Base-by-base conservation (phyloP, 2,113 vertebrate genomes). In the Tichodroma muraria region DNA sequence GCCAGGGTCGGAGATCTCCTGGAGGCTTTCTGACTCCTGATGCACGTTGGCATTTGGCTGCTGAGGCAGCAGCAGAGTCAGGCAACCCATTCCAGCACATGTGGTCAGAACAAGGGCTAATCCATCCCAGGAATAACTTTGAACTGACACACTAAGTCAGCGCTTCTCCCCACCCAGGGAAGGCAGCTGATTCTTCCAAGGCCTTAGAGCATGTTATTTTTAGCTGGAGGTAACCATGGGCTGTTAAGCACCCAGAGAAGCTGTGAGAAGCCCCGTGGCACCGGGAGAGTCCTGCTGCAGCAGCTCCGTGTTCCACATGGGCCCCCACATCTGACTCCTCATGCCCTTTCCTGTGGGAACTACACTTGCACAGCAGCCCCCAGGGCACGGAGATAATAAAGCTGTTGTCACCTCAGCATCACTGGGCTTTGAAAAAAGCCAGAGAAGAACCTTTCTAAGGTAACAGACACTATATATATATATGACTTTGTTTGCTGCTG, bases 101-200 rank as follows among this genome's bases (percentile, higher is more conserved):
- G 69, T 73, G 68, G 31, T 66, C 22, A 8, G 85, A 82, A 77
- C 59, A 73, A 85, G 30, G 60, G 72, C 80, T 78, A 20, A 90
- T 86, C 80, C 40, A 88, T 93, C 56, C 88, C 1, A 0, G 71
- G 64, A 63, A 80, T 64, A 88, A 84, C 91, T 95, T 78, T 56
- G 80, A 87, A 30, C 65, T 85, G 94, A 85, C 89, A 86, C 33
- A 54, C 33, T 73, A 92, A 89, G 88, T 91, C 90, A 95, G 59
- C 0, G 0, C 63, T 91, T 24, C 81, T 89, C 65, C 45, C 18
- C 8, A 33, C n/a, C 4, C 12, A 45, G 47, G 64, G 66, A 66
- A 80, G 68, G 15, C 85, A 66, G 37, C n/a, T 85, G 31, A 70
- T 80, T 78, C 60, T 92, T 90, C 60, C 82, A 54, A 35, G 71